phyloP scores from a whole-genome alignment of 2,797 vertebrate species.

The Sebastes hubbsi region DNA sequence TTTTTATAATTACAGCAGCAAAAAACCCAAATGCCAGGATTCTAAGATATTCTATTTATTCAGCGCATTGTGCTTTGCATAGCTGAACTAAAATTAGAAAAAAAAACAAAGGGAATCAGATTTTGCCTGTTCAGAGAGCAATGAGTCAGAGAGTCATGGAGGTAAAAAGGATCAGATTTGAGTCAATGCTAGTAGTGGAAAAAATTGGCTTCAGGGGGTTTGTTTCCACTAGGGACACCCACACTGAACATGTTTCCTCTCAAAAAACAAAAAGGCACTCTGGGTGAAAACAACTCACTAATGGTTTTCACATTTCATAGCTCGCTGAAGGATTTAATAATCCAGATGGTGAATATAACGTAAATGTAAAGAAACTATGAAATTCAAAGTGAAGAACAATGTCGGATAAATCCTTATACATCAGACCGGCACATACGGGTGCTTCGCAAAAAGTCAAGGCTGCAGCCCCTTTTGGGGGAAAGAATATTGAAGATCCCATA shows the following conservation, averaged over 20 bases:
- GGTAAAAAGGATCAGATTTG: conserved; percentile 67
- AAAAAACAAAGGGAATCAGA: conserved; percentile 60
- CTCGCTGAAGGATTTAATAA: conserved; percentile 53
- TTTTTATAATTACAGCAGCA: conserved; percentile 22
- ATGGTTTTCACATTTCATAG: conserved; percentile 48
- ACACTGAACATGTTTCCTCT: conserved; percentile 52
- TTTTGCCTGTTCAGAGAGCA: conserved; percentile 61
- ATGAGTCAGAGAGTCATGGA: conserved; percentile 55
- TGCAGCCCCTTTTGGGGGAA: no score
- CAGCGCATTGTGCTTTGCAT: conserved; percentile 31
- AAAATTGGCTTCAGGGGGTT: conserved; percentile 48
- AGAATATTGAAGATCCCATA: no score
- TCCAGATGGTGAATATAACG: conserved; percentile 45
- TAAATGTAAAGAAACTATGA: not conserved
- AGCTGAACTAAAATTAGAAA: conserved; percentile 60
- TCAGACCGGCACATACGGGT: no score
- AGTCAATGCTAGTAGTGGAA: conserved; percentile 48
- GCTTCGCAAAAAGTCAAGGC: no score
- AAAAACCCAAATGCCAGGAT: conserved; percentile 32
- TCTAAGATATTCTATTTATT: conserved; percentile 48
- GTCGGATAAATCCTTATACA: not conserved
- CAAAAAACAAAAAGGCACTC: conserved; percentile 23
- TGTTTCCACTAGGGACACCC: conserved; percentile 55
- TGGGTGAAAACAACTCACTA: conserved; percentile 34
- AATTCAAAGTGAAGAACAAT: not conserved